A percentile compares a stretch with the other conserved stretches of the same genome.
phyloP scores from a whole-genome alignment of 2,797 vertebrate genomes.

The Paramormyrops hopkinsi region DNA sequence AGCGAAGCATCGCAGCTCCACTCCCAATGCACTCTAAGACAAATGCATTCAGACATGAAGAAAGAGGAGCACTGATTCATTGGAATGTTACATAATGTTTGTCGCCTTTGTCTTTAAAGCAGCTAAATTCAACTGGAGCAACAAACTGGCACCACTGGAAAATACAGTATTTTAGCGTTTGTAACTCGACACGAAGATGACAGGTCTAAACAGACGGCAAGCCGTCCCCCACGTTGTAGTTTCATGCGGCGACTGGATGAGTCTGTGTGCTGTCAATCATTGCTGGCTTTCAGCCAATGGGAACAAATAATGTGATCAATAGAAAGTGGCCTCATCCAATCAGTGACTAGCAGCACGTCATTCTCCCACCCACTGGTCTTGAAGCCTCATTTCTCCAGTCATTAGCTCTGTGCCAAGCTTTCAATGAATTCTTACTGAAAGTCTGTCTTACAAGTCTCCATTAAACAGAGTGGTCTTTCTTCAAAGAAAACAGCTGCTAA shows the following conservation, averaged over 20 bases:
- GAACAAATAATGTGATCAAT: neutral
- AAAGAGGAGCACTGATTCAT: neutral
- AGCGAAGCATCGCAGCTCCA: neutral
- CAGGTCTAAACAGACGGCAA: neutral
- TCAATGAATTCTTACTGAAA: neutral
- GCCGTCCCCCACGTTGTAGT: neutral
- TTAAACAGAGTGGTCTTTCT: neutral
- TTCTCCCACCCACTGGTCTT: neutral
- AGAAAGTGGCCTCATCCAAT: neutral
- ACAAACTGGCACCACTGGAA: neutral
- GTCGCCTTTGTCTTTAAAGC: neutral
- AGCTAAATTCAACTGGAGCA: neutral
- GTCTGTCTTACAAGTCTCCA: neutral
- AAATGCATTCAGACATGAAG: neutral
- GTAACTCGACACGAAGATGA: neutral
- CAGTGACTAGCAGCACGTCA: neutral
- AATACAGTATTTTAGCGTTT: neutral
- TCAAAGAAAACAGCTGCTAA: neutral
- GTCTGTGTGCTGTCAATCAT: neutral
- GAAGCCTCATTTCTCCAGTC: neutral
- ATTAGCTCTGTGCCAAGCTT: slow-evolving; percentile 1
- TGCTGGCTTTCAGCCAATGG: neutral
- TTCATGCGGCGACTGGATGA: neutral
- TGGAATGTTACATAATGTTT: neutral
- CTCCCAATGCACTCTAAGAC: neutral